Evolutionary conservation across 1,140 invertebrate species (phyloP), one percentile per base, ranked within the genome.

Genomic region (Hylyphantes graminicola): DNA sequence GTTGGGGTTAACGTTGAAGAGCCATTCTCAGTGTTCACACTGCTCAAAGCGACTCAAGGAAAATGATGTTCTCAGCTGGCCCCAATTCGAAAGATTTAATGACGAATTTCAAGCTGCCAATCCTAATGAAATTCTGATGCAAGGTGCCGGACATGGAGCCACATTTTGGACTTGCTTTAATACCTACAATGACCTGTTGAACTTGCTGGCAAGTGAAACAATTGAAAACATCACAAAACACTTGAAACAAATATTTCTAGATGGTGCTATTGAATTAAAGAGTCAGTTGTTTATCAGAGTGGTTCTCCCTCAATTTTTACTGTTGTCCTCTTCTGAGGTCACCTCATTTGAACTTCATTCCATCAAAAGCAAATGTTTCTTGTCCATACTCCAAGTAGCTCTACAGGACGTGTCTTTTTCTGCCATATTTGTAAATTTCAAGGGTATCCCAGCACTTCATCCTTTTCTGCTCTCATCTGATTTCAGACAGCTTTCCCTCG

Each of bases 291-390:
- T 80, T 59, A 59, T 80, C 15, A 70, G 65, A 70, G 77, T 80
- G 48, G 70, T 80, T 59, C 50, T 80, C 13, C 77, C 65, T 12
- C 65, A 80, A 13, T 70, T 80, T 80, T 80, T 80, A 17, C 54
- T 50, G 7, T 70, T 80, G 61, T 59, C 55, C 7, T 12, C 53
- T 12, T 6, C 3, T 35, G 63, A 70, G 12, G 10, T 59, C 21
- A 8, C 53, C 50, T 70, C 59, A 21, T 21, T 55, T 57, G 7
- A 9, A 53, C 11, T 11, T 15, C 10, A 68, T 11, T 57, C 57
- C 17, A 80, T 80, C 35, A 80, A 80, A 59, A 59, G 51, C 50
- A 80, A 80, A 59, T 80, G 64, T 50, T 70, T 80, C 53, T 17
- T 80, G 10, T 59, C 53, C 15, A 70, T 80, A 51, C 77, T 80